Evolutionary conservation across 23 tunicate species (phyloP).

Genomic region (Ciona savignyi): DNA sequence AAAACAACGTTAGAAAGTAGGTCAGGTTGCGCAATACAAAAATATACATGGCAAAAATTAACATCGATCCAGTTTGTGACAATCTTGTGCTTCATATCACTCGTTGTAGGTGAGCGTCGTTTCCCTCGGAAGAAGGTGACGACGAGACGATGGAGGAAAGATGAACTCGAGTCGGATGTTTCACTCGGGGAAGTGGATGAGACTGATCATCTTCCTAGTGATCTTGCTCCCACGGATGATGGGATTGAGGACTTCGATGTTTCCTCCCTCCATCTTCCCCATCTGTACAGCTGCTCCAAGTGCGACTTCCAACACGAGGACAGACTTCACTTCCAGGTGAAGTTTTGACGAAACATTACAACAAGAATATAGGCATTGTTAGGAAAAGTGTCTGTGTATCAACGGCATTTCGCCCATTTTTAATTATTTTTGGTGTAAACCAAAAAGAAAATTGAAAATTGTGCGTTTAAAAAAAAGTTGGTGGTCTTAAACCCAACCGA

Average conservation of each 20-base stretch:
- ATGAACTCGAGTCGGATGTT: constrained; percentile 30
- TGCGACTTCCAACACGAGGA: constrained; percentile 67
- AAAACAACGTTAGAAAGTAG: too few species aligned
- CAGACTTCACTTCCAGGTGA: constrained; percentile 59
- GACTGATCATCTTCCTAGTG: neutral
- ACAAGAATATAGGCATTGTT: too few species aligned
- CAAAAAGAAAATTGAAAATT: too few species aligned
- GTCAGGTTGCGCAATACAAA: too few species aligned
- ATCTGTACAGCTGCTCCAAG: constrained; percentile 53
- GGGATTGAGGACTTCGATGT: constrained; percentile 18
- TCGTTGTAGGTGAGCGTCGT: constrained; percentile 5
- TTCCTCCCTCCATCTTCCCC: constrained; percentile 32
- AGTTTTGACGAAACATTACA: neutral
- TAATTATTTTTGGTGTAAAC: too few species aligned
- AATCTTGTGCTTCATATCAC: too few species aligned
- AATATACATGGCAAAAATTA: too few species aligned
- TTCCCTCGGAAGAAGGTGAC: constrained; percentile 44
- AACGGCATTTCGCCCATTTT: too few species aligned
- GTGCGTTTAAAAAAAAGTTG: too few species aligned
- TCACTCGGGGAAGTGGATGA: constrained; percentile 59
- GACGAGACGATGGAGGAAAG: constrained; percentile 1
- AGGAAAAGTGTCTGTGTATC: too few species aligned
- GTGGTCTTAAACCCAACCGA: too few species aligned
- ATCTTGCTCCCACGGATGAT: constrained; percentile 1
- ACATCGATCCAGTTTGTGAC: too few species aligned